phyloP scores from a whole-genome alignment of 2,797 vertebrate species.

The Remorina albescens region DNA sequence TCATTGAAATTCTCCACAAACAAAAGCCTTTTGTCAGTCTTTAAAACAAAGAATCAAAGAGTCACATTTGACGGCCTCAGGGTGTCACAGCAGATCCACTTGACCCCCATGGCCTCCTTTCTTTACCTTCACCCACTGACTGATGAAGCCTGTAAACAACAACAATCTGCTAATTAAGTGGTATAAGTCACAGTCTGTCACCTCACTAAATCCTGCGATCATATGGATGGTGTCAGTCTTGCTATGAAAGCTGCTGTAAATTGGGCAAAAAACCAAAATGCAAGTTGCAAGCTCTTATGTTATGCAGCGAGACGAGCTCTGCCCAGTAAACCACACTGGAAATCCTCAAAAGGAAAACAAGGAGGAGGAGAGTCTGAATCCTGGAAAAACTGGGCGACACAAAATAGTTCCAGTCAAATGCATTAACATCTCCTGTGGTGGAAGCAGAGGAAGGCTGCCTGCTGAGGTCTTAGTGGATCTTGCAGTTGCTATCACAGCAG shows the following conservation, averaged over 20 bases:
- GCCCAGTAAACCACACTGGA: not conserved
- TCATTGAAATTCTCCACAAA: not conserved
- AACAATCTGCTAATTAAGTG: too few species aligned
- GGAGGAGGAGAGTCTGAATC: too few species aligned
- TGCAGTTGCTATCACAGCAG: not conserved
- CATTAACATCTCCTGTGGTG: not conserved
- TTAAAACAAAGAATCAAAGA: not conserved
- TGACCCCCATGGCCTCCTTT: constrained; percentile 71
- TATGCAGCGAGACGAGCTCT: too few species aligned
- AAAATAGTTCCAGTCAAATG: not conserved
- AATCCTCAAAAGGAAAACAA: not conserved
- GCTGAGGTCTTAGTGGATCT: not conserved
- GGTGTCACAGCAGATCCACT: not conserved
- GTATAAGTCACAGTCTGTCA: too few species aligned
- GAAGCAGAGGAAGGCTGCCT: not conserved
- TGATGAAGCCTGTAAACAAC: too few species aligned
- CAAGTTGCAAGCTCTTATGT: too few species aligned
- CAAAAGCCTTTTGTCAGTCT: not conserved
- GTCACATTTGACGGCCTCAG: not conserved
- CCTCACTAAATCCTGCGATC: too few species aligned
- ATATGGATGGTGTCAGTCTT: too few species aligned
- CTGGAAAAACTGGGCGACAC: too few species aligned
- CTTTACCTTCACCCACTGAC: constrained; percentile 5
- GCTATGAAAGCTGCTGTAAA: too few species aligned
- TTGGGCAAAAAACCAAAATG: too few species aligned